Conservation (phyloP, 2,888 invertebrate genomes). For the Cephonodes hylas region DNA sequence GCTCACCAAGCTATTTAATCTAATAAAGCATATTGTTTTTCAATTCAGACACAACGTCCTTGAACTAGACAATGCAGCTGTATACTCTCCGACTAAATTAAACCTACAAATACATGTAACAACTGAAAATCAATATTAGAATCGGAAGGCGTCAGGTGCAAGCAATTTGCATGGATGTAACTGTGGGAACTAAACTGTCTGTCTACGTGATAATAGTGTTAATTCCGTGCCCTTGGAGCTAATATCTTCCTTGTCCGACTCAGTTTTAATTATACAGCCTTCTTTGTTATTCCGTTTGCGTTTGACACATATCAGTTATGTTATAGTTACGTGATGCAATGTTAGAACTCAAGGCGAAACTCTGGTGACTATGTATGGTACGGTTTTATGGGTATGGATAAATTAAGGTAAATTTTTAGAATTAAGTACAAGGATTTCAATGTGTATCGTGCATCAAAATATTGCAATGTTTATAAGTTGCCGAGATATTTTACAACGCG, state of each 20-base stretch:
- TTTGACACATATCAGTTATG: constrained; percentile 11
- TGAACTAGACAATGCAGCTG: no score
- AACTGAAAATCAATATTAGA: constrained; percentile 17
- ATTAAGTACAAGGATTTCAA: no score
- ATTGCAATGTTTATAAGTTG: no score
- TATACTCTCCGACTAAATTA: background rate
- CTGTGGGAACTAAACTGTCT: constrained; percentile 29
- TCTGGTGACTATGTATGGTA: background rate
- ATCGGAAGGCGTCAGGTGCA: constrained; percentile 19
- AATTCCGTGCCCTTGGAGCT: constrained; percentile 29
- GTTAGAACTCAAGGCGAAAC: background rate
- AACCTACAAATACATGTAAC: background rate
- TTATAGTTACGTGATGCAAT: constrained; percentile 4
- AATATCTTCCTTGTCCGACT: constrained; percentile 28
- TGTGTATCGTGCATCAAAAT: no score
- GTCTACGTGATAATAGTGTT: constrained; percentile 11
- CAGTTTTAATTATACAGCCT: constrained; percentile 25
- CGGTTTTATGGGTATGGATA: background rate
- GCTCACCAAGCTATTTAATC: no score
- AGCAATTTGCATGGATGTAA: constrained; percentile 21
- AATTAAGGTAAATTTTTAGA: no score
- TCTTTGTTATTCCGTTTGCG: constrained; percentile 11
- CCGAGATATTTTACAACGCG: no score
- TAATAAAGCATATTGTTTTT: no score
- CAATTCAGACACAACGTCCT: no score